Base-by-base conservation (phyloP, 2,888 invertebrate species). In the Tanaodytes sp. region DNA sequence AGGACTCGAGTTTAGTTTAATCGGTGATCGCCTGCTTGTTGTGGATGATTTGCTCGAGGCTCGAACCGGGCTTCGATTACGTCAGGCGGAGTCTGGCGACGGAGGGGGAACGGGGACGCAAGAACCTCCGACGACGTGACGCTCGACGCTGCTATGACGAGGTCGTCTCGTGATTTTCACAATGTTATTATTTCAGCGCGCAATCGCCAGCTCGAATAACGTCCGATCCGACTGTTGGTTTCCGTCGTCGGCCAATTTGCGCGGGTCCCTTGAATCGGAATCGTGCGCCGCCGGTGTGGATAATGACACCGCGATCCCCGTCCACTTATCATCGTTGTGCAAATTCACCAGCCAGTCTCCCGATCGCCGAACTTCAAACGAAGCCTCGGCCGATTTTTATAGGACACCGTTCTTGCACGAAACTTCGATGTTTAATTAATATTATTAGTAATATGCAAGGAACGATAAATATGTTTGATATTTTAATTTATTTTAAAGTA, bases 1-100 rank as follows among this genome's bases (percentile, higher is more conserved):
- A 80, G 79, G 81, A 82, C 83, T 80, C 78, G 77, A 80, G 80
- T 80, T 82, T 81, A 80, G 82, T 82, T 84, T 83, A 82, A 84
- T 84, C 84, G 79, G 80, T 76, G 81, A 83, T 84, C 83, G 79
- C 81, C 69, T 79, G 76, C 63, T 68, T 66, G 76, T 58, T 48
- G 58, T 45, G 49, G 62, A 43, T 48, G 67, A 64, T 63, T 61
- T 39, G 61, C 64, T 51, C 55, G 55, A 63, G 61, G 71, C 68
- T 67, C 57, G 69, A 71, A 64, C 68, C 62, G 76, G 65, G 77
- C 75, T 76, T 78, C 79, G 79, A 77, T 80, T 80, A 76, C 80
- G 78, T 78, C 78, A 80, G 76, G 59, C 61, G 66, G 65, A 70
- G 55, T 49, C 49, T 59, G 8, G 23, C 23, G 23, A 23, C 23